Percentiles rank a stretch among this genome's conserved stretches.
Conservation (phyloP, 1,140 invertebrate genomes). For the Lepidurus apus region DNA sequence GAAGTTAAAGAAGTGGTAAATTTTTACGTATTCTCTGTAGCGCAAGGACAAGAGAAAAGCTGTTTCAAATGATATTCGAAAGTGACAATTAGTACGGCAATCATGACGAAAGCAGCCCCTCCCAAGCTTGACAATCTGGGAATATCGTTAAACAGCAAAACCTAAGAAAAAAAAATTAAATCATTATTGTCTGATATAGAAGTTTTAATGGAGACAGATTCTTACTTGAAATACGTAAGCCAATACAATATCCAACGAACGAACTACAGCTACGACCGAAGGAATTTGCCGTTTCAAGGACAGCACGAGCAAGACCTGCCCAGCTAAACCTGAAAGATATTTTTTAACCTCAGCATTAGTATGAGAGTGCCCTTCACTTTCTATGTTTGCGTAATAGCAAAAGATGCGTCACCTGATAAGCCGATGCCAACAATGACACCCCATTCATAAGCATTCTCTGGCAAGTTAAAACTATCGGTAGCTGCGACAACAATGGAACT, state of each 20-base stretch:
- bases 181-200: background rate
- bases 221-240: conserved; percentile 27
- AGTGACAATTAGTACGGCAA: conserved; percentile 26
- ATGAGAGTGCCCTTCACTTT: background rate
- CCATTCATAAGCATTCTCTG: conserved; percentile 21
- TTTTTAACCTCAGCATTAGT: background rate
- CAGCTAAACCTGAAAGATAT: conserved; percentile 1
- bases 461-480: background rate
- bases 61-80: conserved; percentile 8
- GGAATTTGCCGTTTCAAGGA: conserved; percentile 18
- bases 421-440: conserved; percentile 19
- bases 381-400: background rate
- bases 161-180: background rate
- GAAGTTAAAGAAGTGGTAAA: background rate
- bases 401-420: background rate
- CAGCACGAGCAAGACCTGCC: conserved; percentile 16
- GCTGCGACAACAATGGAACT: conserved; percentile 3
- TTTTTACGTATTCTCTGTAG: background rate
- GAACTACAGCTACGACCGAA: conserved; percentile 7
- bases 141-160: conserved; percentile 23
- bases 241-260: conserved; percentile 26
- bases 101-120: conserved; percentile 4
- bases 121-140: conserved; percentile 12
- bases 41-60: conserved; percentile 16
- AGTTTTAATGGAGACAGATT: background rate